Evolutionary conservation across 2,797 vertebrate genomes (phyloP), one percentile per base, ranked within the genome.

Genomic region (Chloroceryle amazona): DNA sequence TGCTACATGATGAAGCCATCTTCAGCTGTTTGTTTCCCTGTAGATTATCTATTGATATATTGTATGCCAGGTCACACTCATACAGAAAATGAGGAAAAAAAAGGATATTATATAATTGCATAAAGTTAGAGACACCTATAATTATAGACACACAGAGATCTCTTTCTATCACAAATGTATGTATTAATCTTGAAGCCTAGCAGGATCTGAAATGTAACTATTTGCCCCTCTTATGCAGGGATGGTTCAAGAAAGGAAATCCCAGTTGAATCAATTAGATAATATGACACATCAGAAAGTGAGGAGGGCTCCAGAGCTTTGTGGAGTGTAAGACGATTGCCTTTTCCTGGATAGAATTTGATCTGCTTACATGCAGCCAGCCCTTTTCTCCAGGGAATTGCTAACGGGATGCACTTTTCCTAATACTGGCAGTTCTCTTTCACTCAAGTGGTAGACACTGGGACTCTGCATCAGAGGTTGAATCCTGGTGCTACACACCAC

Each of bases 321-420:
- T 66, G 54, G 86, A 76, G 20, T 29, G 11, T 29, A 37, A 19
- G 31, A 8, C 15, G 41, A 41, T 82, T 85, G 55, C 12, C 25
- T 18, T 82, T 91, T 91, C 71, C 79, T 80, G 71, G 70, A 42
- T 3, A 60, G 55, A 82, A 72, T 76, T 35, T 16, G 22, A 37
- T 67, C 20, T 76, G 54, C 62, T 92, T 52, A 22, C 9, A 35
- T 55, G 25, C 28, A 60, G 60, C 80, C 67, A 67, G 55, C 22
- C 51, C 10, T 13, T 52, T 44, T 76, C 73, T 25, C 13, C 58
- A 42, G 52, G 22, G 44, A 87, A 44, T 2, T 54, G 22, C 71
- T 52, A 74, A 82, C 71, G 87, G 86, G 79, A 80, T 63, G 26
- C 81, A 96, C 60, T 79, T 95, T 93, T 95, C 73, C 58, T 93